These are phyloP conservation scores for Hesperia comma DNA, from an alignment of 2,888 invertebrate species.

Conservation along the genomic window DNA sequence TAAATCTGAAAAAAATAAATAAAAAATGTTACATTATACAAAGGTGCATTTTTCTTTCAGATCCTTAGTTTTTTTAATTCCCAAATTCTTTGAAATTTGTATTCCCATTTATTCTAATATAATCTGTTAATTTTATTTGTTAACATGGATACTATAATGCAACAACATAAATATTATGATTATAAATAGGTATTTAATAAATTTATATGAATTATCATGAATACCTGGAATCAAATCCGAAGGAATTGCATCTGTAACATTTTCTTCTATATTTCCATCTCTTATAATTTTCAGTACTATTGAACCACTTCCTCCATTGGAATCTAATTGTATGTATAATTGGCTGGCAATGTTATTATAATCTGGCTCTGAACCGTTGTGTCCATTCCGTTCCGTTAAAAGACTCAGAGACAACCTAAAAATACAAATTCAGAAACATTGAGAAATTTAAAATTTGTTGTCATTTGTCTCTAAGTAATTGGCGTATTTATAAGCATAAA, in stretches of 20 bases:
- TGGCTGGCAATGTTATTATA: constrained; percentile 59
- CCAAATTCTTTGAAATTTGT: too few relatives aligned
- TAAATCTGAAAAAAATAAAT: constrained; percentile 3
- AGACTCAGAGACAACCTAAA: constrained; percentile 57
- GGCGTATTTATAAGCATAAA: constrained; percentile 27
- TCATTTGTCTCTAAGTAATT: too few relatives aligned
- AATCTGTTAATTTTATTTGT: too few relatives aligned
- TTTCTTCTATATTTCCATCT: constrained; percentile 25
- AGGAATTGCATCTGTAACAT: constrained; percentile 42
- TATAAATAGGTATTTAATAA: too few relatives aligned
- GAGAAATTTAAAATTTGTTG: background rate
- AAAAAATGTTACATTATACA: too few relatives aligned
- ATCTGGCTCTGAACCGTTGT: constrained; percentile 48
- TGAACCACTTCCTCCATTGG: constrained; percentile 39
- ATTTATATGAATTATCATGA: too few relatives aligned
- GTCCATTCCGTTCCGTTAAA: constrained; percentile 48
- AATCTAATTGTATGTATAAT: constrained; percentile 53
- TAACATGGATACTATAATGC: too few relatives aligned
- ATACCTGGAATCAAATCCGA: constrained; percentile 52
- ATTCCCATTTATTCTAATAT: too few relatives aligned
- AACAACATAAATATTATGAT: too few relatives aligned
- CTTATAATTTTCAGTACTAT: constrained; percentile 46
- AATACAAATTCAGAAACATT: constrained; percentile 32
- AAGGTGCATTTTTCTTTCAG: too few relatives aligned
- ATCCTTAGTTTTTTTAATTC: too few relatives aligned